These are phyloP conservation scores for Sapayoa aenigma DNA, from an alignment of 2,113 vertebrate species.

Conservation along the genomic window DNA sequence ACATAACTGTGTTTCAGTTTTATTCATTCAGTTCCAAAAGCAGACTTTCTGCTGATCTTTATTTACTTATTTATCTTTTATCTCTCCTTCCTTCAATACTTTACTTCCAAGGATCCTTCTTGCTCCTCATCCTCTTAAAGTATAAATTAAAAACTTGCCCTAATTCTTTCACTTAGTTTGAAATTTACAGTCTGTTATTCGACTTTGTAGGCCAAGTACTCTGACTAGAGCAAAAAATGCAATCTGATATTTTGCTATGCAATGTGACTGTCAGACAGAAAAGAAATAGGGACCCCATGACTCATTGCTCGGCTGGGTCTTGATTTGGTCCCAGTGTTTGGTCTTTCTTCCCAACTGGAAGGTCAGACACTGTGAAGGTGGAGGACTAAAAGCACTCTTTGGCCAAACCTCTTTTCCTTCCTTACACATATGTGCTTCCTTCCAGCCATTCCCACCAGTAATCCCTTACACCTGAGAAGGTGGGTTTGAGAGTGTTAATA, in stretches of 20 bases:
- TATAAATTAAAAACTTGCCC: neutral
- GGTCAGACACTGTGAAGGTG: neutral
- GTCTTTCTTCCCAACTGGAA: neutral
- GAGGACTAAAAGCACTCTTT: neutral
- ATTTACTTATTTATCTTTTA: neutral
- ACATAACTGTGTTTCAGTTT: neutral
- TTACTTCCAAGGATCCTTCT: neutral
- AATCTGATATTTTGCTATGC: neutral
- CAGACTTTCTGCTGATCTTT: neutral
- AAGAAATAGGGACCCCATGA: neutral
- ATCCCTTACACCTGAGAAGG: neutral
- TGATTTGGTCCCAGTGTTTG: neutral
- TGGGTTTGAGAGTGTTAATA: neutral
- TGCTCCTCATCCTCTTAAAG: neutral
- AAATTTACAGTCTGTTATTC: neutral
- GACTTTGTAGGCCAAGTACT: neutral
- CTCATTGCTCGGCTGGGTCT: neutral
- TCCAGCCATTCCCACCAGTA: neutral
- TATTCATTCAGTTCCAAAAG: neutral
- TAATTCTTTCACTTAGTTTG: neutral
- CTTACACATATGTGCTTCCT: neutral
- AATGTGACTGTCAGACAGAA: neutral
- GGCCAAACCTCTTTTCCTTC: neutral
- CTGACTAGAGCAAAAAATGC: neutral
- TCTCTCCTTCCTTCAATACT: neutral